Percentiles rank a stretch among this genome's conserved stretches.
Evolutionary conservation across 1,140 invertebrate genomes (phyloP).

Genomic region (Drosophila chauvacae): DNA sequence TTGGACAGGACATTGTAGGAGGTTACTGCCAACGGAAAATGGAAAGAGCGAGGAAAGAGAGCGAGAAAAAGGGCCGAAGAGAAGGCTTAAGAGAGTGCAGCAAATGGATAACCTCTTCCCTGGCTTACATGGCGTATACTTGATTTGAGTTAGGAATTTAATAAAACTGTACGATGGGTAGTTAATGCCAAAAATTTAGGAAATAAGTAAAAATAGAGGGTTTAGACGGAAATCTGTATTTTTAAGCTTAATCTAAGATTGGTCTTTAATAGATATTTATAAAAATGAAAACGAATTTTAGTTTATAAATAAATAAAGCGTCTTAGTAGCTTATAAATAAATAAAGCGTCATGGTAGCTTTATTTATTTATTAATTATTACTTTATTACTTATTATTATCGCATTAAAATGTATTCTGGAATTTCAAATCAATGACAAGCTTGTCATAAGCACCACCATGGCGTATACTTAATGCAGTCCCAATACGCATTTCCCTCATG

Average conservation of each 20-base stretch:
- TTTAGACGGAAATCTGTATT: too few species aligned
- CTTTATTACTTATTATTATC: too few species aligned
- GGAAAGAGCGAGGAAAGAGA: background rate
- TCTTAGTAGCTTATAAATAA: too few species aligned
- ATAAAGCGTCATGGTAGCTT: too few species aligned
- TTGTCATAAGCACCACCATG: background rate
- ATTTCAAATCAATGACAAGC: background rate
- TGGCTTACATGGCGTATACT: conserved; percentile 57
- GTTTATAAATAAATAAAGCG: too few species aligned
- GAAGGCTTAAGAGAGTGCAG: conserved; percentile 10
- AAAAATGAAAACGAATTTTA: too few species aligned
- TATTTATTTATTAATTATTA: too few species aligned
- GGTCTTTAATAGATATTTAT: background rate
- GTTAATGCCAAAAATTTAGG: background rate
- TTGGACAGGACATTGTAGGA: conserved; percentile 1
- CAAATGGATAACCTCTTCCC: background rate
- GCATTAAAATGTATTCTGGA: too few species aligned
- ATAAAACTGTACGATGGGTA: too few species aligned
- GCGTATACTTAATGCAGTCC: conserved; percentile 19
- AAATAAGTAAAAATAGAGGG: background rate
- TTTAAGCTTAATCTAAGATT: too few species aligned
- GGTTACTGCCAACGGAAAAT: background rate
- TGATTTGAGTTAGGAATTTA: conserved; percentile 15
- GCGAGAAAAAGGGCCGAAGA: background rate
- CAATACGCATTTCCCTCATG: background rate